A percentile compares a stretch with the other conserved stretches of the same genome.
phyloP scores from a whole-genome alignment of 2,888 invertebrate genomes.

The Drosophila phalerata region DNA sequence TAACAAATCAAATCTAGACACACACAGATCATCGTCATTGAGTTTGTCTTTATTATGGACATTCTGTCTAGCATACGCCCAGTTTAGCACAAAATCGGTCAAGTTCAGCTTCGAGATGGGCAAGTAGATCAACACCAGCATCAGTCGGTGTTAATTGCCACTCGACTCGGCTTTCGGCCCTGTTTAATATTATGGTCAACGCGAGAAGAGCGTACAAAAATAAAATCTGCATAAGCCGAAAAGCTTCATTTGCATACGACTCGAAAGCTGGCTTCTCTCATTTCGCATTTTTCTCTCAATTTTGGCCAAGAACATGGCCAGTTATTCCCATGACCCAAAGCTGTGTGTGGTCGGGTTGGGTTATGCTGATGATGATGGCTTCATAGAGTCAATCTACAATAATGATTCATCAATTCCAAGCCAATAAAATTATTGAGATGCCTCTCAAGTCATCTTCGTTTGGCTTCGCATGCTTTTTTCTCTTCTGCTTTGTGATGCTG shows the following conservation, averaged over 20 bases:
- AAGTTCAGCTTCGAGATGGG: constrained; percentile 61
- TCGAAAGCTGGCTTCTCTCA: constrained; percentile 1
- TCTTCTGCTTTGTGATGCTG: constrained; percentile 30
- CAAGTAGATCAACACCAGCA: constrained; percentile 46
- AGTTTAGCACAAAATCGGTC: constrained; percentile 60
- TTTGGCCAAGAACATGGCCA: constrained; percentile 32
- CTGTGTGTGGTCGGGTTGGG: constrained; percentile 26
- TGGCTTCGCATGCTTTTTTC: constrained; percentile 22
- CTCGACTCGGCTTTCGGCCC: constrained; percentile 19
- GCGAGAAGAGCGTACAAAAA: constrained; percentile 14
- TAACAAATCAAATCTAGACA: constrained; percentile 33
- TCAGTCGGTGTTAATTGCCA: constrained; percentile 41
- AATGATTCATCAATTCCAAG: constrained; percentile 70
- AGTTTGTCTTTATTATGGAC: constrained; percentile 28
- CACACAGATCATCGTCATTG: constrained; percentile 48
- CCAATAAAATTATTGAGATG: constrained; percentile 51
- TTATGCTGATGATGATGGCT: constrained; percentile 53
- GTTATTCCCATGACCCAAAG: constrained; percentile 31
- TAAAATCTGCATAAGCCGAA: constrained; percentile 52
- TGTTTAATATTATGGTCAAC: constrained; percentile 26
- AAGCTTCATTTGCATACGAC: constrained; percentile 60
- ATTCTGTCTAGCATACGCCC: constrained; percentile 47
- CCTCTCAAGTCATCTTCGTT: constrained; percentile 32
- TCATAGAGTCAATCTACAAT: constrained; percentile 47
- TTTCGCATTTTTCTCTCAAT: neutral